phyloP scores from a whole-genome alignment of 2,888 invertebrate species.

The Cheilosia pagana region DNA sequence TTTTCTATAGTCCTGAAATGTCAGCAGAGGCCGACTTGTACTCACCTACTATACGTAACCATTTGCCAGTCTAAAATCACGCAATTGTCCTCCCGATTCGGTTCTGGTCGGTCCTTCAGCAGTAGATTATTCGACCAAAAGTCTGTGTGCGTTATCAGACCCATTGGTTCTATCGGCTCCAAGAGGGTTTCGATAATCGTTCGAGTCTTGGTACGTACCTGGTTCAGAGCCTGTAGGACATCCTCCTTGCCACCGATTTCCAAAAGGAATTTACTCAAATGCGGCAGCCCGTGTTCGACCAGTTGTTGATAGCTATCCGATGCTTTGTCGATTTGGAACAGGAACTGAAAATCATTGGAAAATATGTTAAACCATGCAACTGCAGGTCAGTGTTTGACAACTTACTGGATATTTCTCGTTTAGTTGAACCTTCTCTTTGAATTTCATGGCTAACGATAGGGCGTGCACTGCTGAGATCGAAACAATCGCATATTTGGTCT shows the following conservation, averaged over 20 bases:
- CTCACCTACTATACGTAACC: slow-evolving; percentile 88
- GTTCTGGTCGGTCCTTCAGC: slow-evolving; percentile 85
- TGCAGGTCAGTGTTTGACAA: neutral
- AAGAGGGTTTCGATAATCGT: slow-evolving; percentile 89
- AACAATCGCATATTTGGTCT: slow-evolving; percentile 88
- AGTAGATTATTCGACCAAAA: slow-evolving; percentile 93
- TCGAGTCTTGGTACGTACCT: slow-evolving; percentile 87
- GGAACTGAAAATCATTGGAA: slow-evolving; percentile 83
- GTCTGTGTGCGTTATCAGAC: slow-evolving; percentile 91
- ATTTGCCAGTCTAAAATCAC: slow-evolving; percentile 93
- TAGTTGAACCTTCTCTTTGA: slow-evolving; percentile 83
- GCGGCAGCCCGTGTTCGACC: slow-evolving; percentile 90
- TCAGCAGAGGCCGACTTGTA: neutral
- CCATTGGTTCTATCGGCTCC: slow-evolving; percentile 89
- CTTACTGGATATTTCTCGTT: slow-evolving; percentile 78
- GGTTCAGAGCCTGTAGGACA: slow-evolving; percentile 86
- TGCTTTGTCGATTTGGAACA: slow-evolving; percentile 91
- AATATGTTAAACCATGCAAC: neutral
- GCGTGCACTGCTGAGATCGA: slow-evolving; percentile 90
- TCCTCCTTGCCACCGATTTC: slow-evolving; percentile 87
- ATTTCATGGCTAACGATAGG: slow-evolving; percentile 87
- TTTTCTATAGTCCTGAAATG: neutral
- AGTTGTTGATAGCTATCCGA: slow-evolving; percentile 92
- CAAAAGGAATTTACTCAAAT: slow-evolving; percentile 89
- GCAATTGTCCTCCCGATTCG: slow-evolving; percentile 84